Evolutionary conservation across 2,888 invertebrate species (phyloP).

Genomic region (Tipula unca): DNA sequence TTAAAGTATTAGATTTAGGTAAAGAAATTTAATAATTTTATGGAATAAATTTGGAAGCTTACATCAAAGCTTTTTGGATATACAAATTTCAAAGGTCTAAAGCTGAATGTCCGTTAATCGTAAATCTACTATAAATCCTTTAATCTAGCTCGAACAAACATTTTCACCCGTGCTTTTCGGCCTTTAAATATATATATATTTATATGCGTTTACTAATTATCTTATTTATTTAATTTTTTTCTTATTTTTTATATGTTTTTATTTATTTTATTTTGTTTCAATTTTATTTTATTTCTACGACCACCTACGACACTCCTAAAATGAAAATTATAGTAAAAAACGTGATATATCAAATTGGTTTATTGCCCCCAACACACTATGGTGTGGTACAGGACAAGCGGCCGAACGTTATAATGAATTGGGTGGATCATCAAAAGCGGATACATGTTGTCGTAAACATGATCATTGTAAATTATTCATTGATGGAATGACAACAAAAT

Average conservation of each 20-base stretch:
- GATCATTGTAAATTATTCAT: slow-evolving; percentile 84
- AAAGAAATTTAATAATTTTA: too few species aligned
- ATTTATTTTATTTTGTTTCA: slow-evolving; percentile 20
- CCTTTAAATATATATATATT: not conserved
- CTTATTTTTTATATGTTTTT: not conserved
- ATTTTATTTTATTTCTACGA: slow-evolving; percentile 14
- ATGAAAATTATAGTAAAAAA: slow-evolving; percentile 28
- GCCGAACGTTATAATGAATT: slow-evolving; percentile 74
- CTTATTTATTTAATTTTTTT: too few species aligned
- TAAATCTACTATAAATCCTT: too few species aligned
- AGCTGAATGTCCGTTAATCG: not conserved
- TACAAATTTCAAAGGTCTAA: too few species aligned
- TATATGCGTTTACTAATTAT: not conserved
- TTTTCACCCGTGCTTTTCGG: not conserved
- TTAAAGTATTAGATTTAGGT: too few species aligned
- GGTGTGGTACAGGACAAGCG: slow-evolving; percentile 85
- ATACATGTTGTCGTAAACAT: slow-evolving; percentile 81
- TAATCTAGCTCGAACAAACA: not conserved
- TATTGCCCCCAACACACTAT: slow-evolving; percentile 82
- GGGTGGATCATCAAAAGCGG: slow-evolving; percentile 74
- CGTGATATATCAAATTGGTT: slow-evolving; percentile 51
- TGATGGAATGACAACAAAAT: slow-evolving; percentile 72
- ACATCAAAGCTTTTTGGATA: too few species aligned
- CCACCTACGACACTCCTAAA: not conserved
- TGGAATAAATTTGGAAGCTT: too few species aligned